A percentile compares a stretch with the other conserved stretches of the same genome.
Evolutionary conservation across 35 echinoderm and acorn worm genomes (phyloP).

Genomic region (Ptychodera flava): DNA sequence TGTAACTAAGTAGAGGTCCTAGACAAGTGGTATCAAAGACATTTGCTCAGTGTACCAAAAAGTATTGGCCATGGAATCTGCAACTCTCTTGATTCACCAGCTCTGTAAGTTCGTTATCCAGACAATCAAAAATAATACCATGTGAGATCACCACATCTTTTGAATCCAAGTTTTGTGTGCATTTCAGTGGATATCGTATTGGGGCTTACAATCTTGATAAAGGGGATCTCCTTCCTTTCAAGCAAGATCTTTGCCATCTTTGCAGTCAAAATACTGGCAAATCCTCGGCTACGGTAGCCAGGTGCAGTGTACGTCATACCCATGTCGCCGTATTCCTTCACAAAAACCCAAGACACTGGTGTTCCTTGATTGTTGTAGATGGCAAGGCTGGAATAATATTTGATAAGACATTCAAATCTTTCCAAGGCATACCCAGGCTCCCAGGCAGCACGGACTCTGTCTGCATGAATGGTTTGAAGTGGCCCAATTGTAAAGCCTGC

Average conservation of each 20-base stretch:
- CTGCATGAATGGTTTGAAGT: neutral
- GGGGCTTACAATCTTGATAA: neutral
- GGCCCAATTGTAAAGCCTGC: neutral
- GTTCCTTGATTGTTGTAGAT: neutral
- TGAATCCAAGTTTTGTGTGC: neutral
- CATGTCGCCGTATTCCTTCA: neutral
- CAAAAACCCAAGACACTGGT: neutral
- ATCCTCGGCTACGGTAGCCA: neutral
- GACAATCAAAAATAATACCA: too few species aligned
- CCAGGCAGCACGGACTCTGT: neutral
- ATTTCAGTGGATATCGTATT: neutral
- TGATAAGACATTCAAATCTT: neutral
- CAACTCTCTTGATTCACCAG: too few species aligned
- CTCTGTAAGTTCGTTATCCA: too few species aligned
- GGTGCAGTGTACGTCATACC: neutral
- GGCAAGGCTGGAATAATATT: neutral
- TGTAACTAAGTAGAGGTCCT: too few species aligned
- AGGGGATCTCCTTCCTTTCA: neutral
- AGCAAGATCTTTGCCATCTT: neutral
- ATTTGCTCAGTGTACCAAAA: too few species aligned
- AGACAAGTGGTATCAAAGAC: too few species aligned
- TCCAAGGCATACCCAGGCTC: neutral
- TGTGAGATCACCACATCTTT: neutral
- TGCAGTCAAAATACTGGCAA: neutral
- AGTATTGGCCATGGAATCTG: too few species aligned